Percentiles rank a stretch among this genome's conserved stretches.
phyloP scores from a whole-genome alignment of 92 coral and sea anemone species.

The Epizoanthus scotinus region DNA sequence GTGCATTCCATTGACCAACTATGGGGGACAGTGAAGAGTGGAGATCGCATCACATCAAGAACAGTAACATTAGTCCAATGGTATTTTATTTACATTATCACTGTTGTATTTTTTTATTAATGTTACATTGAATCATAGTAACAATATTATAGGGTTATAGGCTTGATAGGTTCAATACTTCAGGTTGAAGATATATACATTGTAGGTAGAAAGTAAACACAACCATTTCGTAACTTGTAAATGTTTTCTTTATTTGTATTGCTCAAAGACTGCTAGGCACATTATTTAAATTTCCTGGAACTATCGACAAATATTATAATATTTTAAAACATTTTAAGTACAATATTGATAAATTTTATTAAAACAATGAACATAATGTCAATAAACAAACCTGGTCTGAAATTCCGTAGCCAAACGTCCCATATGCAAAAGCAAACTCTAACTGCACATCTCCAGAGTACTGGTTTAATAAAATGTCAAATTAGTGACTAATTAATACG shows the following conservation, averaged over 20 bases:
- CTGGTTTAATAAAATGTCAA: constrained; percentile 49
- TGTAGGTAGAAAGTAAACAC: too few relatives aligned
- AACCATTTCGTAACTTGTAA: too few relatives aligned
- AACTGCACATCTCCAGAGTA: constrained; percentile 81
- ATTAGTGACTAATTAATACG: neutral
- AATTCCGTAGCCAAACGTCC: constrained; percentile 94
- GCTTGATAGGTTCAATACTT: too few relatives aligned
- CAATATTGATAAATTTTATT: neutral
- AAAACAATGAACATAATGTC: neutral
- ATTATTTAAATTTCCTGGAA: too few relatives aligned
- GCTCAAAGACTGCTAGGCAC: too few relatives aligned
- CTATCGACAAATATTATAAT: neutral
- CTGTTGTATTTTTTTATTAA: too few relatives aligned
- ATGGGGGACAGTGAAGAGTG: neutral
- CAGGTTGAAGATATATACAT: too few relatives aligned
- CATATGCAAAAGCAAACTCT: constrained; percentile 97
- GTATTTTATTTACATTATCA: too few relatives aligned
- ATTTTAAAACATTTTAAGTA: neutral
- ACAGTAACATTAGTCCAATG: too few relatives aligned
- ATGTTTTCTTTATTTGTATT: too few relatives aligned
- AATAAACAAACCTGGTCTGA: constrained; percentile 85
- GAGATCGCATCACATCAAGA: neutral
- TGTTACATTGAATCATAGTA: too few relatives aligned
- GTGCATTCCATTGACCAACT: constrained; percentile 21
- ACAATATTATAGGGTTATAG: too few relatives aligned